These are phyloP conservation scores for Phylloscopus collybita DNA, from an alignment of 2,797 vertebrate genomes.

Conservation along the genomic window DNA sequence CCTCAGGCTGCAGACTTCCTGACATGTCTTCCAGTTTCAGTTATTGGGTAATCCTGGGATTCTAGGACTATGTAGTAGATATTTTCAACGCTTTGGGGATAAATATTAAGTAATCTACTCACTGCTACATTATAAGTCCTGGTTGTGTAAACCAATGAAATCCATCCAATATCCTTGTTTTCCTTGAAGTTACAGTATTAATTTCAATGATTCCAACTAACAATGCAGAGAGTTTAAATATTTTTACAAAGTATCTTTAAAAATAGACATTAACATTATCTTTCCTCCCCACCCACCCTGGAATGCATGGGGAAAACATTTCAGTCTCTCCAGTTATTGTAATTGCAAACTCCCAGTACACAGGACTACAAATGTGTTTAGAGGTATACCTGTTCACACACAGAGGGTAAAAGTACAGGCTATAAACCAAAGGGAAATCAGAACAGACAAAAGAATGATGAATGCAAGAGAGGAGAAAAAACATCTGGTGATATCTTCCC, in stretches of 20 bases:
- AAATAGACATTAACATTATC: not conserved
- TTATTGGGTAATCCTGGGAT: not conserved
- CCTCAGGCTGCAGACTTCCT: not conserved
- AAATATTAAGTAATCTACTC: not conserved
- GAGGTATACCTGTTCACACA: not conserved
- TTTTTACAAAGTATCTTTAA: not conserved
- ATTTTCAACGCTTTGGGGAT: not conserved
- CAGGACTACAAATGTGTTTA: not conserved
- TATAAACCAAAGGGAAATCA: not conserved
- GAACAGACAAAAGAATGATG: not conserved
- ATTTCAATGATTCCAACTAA: not conserved
- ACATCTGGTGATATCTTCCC: not conserved
- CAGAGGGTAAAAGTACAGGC: not conserved
- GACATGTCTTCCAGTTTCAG: not conserved
- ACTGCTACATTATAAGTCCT: not conserved
- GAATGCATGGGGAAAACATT: not conserved
- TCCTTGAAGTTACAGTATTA: not conserved
- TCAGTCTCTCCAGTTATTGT: not conserved
- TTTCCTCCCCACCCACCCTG: rapidly evolving
- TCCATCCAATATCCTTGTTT: not conserved
- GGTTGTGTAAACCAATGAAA: not conserved
- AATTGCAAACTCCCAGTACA: not conserved
- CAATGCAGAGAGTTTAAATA: not conserved
- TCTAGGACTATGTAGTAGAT: not conserved
- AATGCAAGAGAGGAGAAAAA: not conserved